Evolutionary conservation across 2,113 vertebrate species (phyloP), one percentile per base, ranked within the genome.

Genomic region (Leucopsar rothschildi): DNA sequence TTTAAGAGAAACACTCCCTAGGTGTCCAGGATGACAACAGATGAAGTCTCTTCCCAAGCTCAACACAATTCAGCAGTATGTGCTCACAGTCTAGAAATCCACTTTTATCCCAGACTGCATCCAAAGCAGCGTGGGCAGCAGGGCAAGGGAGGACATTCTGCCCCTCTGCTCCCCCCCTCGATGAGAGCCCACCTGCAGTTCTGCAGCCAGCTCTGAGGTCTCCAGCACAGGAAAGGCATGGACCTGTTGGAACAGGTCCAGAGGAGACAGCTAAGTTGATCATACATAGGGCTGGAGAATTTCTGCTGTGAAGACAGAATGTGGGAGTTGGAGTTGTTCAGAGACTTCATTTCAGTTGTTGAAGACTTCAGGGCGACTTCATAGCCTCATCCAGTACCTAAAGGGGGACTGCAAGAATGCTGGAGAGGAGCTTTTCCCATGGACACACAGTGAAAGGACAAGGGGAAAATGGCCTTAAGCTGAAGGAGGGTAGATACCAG

Each of bases 31-130:
- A 59, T 50, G 42, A 57, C 23, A 45, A 33, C 14, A 77, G 16
- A 29, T 50, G 5, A 71, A 83, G 8, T 33, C 10, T 80, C 42
- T 83, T 55, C 20, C 31, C 35, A 64, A 45, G 10, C 5, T 61
- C 47, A 39, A 47, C 47, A 27, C 8, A 25, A 19, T 39, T 29
- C 33, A 29, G 12, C 23, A 20, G 20, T 11, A 24, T 52, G 19
- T 0, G 0, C 15, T 52, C 61, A 19, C 12, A 44, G 19, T 9
- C 69, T 37, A 47, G 86, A 75, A 68, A 75, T 17, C 29, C 55
- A 27, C 17, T n/a, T 39, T 21, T 21, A 60, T 40, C 39, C 39
- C 55, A 39, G 45, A 20, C 20, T 75, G 53, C 53, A 53, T 22
- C 24, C 25, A 53, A 53, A 75, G 45, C 55, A 68, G 11, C 0